Percentiles rank a stretch among this genome's conserved stretches.
These are phyloP conservation scores for Eristalis tenax DNA, from an alignment of 2,888 invertebrate species.

Conservation along the genomic window DNA sequence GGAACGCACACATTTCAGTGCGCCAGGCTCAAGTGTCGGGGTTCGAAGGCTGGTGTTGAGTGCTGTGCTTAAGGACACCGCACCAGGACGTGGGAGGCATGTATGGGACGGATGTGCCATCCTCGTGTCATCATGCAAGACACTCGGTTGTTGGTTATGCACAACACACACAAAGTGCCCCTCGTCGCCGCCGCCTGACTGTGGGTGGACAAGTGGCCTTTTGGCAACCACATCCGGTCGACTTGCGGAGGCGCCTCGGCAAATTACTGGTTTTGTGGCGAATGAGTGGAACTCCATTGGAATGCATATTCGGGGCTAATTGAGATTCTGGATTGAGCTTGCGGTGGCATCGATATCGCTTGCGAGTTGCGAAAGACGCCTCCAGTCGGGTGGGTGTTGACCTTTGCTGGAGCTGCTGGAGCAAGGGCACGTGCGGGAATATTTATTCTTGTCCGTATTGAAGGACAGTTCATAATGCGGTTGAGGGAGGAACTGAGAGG, in stretches of 20 bases:
- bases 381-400: background rate
- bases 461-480: background rate
- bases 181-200: no score
- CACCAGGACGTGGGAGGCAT: background rate
- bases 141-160: background rate
- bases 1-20: slow-evolving; percentile 3
- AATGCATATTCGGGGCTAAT: background rate
- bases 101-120: background rate
- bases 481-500: background rate
- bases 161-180: background rate
- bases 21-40: background rate
- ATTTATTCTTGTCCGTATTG: background rate
- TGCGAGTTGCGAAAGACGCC: background rate
- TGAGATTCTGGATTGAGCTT: background rate
- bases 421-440: background rate
- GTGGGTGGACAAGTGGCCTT: background rate
- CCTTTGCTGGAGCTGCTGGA: background rate
- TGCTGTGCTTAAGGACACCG: background rate
- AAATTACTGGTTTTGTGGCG: background rate
- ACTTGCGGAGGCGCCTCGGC: background rate
- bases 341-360: background rate
- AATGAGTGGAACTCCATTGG: background rate
- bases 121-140: no score
- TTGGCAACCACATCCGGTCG: background rate
- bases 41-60: background rate